Conservation (phyloP, 2,888 invertebrate genomes). For the Ophion obscuratus region DNA sequence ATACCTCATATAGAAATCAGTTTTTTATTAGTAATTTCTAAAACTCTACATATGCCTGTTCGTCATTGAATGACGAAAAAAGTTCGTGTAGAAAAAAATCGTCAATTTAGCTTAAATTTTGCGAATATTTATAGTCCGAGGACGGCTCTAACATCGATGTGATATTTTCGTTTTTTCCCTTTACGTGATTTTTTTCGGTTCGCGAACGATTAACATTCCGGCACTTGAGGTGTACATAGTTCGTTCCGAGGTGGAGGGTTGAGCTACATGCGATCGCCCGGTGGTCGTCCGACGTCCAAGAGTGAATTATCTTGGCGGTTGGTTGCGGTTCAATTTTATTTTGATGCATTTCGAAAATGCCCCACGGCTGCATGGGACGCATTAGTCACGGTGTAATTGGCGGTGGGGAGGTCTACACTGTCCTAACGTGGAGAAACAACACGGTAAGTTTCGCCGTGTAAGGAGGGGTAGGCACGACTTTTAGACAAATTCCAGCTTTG, state of each 20-base stretch:
- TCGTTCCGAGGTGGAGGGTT: slow-evolving; percentile 8
- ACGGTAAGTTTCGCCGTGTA: slow-evolving; percentile 24
- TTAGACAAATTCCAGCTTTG: no score
- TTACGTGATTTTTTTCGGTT: not conserved
- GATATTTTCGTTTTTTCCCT: slow-evolving; percentile 36
- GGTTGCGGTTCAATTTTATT: slow-evolving; percentile 75
- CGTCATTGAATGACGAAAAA: no score
- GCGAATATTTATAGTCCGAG: no score
- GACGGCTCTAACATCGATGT: no score
- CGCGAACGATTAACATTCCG: slow-evolving; percentile 33
- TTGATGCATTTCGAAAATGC: slow-evolving; percentile 81
- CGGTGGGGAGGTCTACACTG: slow-evolving; percentile 69
- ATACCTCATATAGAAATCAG: no score
- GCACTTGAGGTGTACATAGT: slow-evolving; percentile 23
- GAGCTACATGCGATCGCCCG: slow-evolving; percentile 2
- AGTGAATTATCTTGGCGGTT: slow-evolving; percentile 77
- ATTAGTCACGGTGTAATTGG: slow-evolving; percentile 82
- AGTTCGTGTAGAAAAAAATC: no score
- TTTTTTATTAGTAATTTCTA: no score
- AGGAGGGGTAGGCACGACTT: no score
- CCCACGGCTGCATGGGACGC: slow-evolving; percentile 74
- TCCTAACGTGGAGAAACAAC: not conserved
- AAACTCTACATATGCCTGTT: no score
- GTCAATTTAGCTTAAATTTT: no score
- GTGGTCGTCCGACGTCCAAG: slow-evolving; percentile 61